phyloP scores from a whole-genome alignment of 2,113 vertebrate species.

The Lophochroa leadbeateri region DNA sequence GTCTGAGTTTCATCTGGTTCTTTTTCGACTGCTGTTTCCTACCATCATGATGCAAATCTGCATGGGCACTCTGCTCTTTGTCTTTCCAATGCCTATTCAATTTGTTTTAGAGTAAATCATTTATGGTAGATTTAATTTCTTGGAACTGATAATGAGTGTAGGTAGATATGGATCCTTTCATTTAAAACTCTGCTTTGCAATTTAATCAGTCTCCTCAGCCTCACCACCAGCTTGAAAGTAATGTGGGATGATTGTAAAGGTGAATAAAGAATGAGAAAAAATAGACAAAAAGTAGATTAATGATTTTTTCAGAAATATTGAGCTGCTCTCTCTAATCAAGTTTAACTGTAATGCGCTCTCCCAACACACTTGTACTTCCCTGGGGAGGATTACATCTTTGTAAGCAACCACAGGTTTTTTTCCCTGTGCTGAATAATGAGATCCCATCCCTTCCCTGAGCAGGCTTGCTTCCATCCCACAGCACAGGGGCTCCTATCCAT shows the following conservation, averaged over 20 bases:
- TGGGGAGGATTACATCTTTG: neutral
- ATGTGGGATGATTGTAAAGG: neutral
- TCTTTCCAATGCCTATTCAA: neutral
- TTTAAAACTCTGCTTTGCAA: slow-evolving; percentile 20
- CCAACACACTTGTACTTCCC: neutral
- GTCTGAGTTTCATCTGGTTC: neutral
- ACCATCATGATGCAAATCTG: neutral
- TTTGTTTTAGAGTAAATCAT: neutral
- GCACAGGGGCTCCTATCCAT: neutral
- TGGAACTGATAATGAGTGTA: slow-evolving; percentile 27
- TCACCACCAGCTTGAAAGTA: neutral
- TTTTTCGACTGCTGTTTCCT: neutral
- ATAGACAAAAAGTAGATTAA: slow-evolving; percentile 3
- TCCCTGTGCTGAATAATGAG: neutral
- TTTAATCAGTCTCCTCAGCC: slow-evolving; percentile 38
- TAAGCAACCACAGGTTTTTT: neutral
- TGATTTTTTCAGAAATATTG: neutral
- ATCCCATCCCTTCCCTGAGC: neutral
- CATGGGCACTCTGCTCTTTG: neutral
- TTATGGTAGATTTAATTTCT: slow-evolving; percentile 35
- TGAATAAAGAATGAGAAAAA: neutral
- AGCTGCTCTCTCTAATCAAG: neutral
- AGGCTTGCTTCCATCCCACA: neutral
- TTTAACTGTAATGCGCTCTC: neutral
- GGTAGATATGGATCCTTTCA: slow-evolving; percentile 45